Conservation (phyloP, 1,140 invertebrate genomes). For the Aphelinus certus region DNA sequence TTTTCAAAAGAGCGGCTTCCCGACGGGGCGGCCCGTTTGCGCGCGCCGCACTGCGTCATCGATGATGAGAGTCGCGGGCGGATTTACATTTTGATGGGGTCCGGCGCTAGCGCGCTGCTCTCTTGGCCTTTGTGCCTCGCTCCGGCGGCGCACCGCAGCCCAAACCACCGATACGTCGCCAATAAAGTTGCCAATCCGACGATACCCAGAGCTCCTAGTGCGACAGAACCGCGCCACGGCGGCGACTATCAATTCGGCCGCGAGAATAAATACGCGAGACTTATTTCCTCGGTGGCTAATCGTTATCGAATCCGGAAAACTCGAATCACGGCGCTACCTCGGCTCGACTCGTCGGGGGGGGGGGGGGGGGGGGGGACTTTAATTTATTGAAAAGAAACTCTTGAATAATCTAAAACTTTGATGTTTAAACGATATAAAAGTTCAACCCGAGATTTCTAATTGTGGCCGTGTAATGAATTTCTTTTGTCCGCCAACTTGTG, state of each 20-base stretch:
- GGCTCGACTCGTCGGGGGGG: background rate
- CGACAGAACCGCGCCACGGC: no score
- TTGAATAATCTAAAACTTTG: no score
- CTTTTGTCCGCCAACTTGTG: slow-evolving; percentile 5
- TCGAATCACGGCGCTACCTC: no score
- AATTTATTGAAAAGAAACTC: no score
- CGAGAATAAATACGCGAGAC: no score
- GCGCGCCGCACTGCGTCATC: no score
- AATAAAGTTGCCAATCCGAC: slow-evolving; percentile 10
- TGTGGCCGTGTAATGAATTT: slow-evolving; percentile 36
- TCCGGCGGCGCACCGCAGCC: background rate
- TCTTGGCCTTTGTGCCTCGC: slow-evolving; percentile 11
- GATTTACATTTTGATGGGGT: slow-evolving; percentile 52
- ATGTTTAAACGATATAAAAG: slow-evolving; percentile 12
- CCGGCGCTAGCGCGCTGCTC: background rate
- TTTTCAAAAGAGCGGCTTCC: no score
- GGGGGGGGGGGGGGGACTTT: background rate
- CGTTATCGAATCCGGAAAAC: no score
- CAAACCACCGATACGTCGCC: background rate
- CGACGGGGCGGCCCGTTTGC: no score
- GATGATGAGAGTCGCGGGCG: background rate
- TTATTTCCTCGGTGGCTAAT: no score
- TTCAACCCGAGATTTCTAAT: slow-evolving; percentile 27
- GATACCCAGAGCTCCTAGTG: background rate
- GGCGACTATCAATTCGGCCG: no score